Percentiles rank a stretch among this genome's conserved stretches.
Conservation (phyloP, 2,888 invertebrate genomes). For the Apamea monoglypha region DNA sequence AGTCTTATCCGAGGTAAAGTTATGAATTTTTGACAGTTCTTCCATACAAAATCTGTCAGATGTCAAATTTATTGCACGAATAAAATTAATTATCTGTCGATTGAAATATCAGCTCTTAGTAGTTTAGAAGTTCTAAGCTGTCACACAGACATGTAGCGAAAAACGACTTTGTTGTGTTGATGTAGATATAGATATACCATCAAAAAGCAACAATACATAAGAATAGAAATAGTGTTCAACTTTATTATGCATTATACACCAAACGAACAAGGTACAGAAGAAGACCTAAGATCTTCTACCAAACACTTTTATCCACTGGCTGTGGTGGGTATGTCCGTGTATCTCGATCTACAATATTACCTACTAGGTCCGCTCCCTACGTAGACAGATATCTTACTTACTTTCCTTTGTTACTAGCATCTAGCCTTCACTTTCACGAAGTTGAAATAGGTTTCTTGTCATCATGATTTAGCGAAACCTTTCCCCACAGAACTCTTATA, state of each 20-base stretch:
- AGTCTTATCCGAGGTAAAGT: too few species aligned
- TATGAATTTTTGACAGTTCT: too few species aligned
- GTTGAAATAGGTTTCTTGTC: conserved; percentile 35
- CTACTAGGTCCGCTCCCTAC: not conserved
- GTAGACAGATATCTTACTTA: conserved; percentile 34
- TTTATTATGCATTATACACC: too few species aligned
- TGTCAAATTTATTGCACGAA: too few species aligned
- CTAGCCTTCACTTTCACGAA: conserved; percentile 44
- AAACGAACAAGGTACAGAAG: too few species aligned
- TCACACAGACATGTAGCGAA: not conserved
- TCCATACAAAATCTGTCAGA: too few species aligned
- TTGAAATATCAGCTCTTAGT: too few species aligned
- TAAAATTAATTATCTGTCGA: too few species aligned
- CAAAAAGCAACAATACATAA: not conserved
- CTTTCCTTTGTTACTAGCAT: conserved; percentile 44
- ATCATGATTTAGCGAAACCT: conserved; percentile 42
- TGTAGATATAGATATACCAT: not conserved
- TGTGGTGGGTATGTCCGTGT: not conserved
- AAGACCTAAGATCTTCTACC: not conserved
- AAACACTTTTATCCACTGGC: not conserved
- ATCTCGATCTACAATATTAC: conserved; percentile 7
- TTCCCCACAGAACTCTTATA: conserved; percentile 11
- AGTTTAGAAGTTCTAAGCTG: not conserved
- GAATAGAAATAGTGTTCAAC: not conserved
- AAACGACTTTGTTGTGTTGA: not conserved